These are phyloP conservation scores for Lepidothrix coronata DNA, from an alignment of 2,113 vertebrate genomes.

Conservation along the genomic window DNA sequence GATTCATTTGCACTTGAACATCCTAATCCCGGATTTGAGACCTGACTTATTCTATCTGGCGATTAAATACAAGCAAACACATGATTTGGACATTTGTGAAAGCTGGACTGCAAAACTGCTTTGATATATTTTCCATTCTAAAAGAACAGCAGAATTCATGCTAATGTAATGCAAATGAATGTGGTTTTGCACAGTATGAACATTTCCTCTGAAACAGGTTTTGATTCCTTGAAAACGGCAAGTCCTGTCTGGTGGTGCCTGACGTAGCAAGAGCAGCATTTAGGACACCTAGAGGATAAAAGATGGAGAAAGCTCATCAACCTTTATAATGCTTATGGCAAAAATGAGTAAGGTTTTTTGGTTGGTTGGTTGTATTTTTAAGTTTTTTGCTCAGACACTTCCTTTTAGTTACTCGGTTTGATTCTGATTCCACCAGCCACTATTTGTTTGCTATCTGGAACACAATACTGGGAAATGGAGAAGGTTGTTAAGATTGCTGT, in stretches of 20 bases:
- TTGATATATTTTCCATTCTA: not conserved
- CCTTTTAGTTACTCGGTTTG: not conserved
- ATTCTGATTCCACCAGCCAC: not conserved
- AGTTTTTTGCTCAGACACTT: not conserved
- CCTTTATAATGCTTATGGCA: too few species aligned
- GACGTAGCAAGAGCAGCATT: not conserved
- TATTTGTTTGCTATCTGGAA: not conserved
- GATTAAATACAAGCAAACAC: not conserved
- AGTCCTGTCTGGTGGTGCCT: not conserved
- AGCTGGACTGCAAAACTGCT: not conserved
- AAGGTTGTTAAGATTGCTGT: not conserved
- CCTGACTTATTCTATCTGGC: not conserved
- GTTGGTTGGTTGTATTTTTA: too few species aligned
- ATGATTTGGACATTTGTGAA: not conserved
- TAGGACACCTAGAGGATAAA: not conserved
- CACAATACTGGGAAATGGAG: not conserved
- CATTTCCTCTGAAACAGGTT: not conserved
- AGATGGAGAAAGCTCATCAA: not conserved
- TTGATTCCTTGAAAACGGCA: not conserved
- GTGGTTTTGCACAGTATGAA: not conserved
- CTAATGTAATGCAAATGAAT: not conserved
- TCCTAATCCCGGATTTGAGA: not conserved
- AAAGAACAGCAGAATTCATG: not conserved
- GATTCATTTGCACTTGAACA: not conserved
- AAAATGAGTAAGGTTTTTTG: too few species aligned